Evolutionary conservation across 2,888 invertebrate genomes (phyloP), one percentile per base, ranked within the genome.

Genomic region (Linnaemya vulpina): DNA sequence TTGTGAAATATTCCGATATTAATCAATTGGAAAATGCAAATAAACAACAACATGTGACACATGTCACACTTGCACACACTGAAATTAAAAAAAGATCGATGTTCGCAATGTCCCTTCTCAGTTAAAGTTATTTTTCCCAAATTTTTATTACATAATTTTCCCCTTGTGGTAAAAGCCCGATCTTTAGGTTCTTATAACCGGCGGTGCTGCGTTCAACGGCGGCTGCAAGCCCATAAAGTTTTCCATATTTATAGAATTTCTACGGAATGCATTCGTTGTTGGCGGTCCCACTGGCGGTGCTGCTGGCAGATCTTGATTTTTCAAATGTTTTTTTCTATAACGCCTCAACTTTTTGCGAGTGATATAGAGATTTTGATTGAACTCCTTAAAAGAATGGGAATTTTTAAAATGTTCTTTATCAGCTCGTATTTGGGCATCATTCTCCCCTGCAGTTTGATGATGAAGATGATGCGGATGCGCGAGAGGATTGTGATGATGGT

Each of bases 321-420:
- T 82, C 9, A 73, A 53, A 60, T 90, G 85, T 49, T 82, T 85
- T 38, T 89, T 86, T 30, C 91, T 88, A 65, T 90, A 90, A 5
- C 92, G 91, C 79, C 91, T 91, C 22, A 91, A 85, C 83, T 92
- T 90, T 43, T 91, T 91, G 1, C 91, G 88, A 11, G 91, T 89
- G 87, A 91, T 89, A 49, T 91, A 90, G n/a, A 91, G 87, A 87
- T 89, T 91, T 86, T 91, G 92, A 88, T 92, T 91, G 76, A 91
- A 91, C 87, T 90, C 90, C 86, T 87, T 88, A 87, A 88, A 89
- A 25, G 88, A 88, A 85, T 88, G 88, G n/a, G 86, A 38, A 5
- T 38, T 35, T 74, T 86, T 43, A 74, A 83, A 77, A n/a, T 76
- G 85, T 11, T 83, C 83, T 53, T 81, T 83, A 46, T 76, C 83